Evolutionary conservation across 2,113 vertebrate genomes (phyloP).

Genomic region (Taxidea taxus): DNA sequence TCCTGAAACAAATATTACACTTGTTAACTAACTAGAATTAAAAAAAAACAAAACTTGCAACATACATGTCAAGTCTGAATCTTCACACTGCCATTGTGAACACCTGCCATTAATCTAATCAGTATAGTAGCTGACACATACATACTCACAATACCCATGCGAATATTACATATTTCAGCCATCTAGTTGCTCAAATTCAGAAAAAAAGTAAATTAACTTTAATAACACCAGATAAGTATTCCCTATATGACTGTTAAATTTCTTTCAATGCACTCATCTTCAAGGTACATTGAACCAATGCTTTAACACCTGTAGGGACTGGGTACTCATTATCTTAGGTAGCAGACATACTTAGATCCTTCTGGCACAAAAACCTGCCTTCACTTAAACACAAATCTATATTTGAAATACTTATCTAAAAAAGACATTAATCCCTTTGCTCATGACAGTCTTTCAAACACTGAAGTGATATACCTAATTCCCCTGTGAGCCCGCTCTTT

Average conservation of each 20-base stretch:
- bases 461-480: neutral
- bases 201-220: neutral
- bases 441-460: slow-evolving; percentile 46
- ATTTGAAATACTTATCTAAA: slow-evolving; percentile 56
- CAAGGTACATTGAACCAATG: neutral
- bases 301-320: neutral
- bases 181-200: neutral
- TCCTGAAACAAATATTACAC: neutral
- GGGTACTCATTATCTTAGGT: neutral
- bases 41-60: neutral
- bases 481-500: neutral
- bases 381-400: slow-evolving; percentile 41
- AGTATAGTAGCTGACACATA: neutral
- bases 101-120: neutral
- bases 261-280: neutral
- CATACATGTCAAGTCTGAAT: neutral
- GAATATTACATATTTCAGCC: neutral
- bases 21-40: neutral
- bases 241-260: neutral
- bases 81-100: neutral
- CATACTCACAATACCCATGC: rapidly evolving
- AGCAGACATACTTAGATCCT: neutral
- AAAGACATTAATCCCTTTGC: slow-evolving; percentile 34
- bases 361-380: neutral
- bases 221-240: neutral